Evolutionary conservation across 2,888 invertebrate genomes (phyloP).

Genomic region (Andricus curvator): DNA sequence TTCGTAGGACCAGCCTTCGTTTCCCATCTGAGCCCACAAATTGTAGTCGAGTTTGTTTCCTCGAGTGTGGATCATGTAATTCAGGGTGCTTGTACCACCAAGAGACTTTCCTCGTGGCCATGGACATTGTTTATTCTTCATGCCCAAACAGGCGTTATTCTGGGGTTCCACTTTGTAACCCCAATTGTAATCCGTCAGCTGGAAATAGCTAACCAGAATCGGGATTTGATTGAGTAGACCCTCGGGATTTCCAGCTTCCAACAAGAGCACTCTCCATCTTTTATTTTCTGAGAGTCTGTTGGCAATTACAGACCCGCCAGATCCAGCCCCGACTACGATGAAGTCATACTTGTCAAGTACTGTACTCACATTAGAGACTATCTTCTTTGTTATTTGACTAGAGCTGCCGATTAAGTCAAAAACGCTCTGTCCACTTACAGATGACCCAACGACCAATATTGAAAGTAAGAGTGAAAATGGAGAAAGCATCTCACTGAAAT

Average conservation of each 20-base stretch:
- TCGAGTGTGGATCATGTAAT: constrained; percentile 73
- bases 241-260: constrained; percentile 83
- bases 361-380: constrained; percentile 65
- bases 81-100: constrained; percentile 72
- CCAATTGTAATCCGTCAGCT: constrained; percentile 85
- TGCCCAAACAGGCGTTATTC: constrained; percentile 82
- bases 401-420: constrained; percentile 64
- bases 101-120: constrained; percentile 81
- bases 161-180: constrained; percentile 85
- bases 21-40: constrained; percentile 64
- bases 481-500: constrained; percentile 49
- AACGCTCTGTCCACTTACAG: constrained; percentile 50
- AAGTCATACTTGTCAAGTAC: constrained; percentile 81
- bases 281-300: constrained; percentile 84
- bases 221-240: constrained; percentile 82
- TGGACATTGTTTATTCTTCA: constrained; percentile 86
- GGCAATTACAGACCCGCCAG: constrained; percentile 86
- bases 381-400: constrained; percentile 56
- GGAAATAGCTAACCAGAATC: constrained; percentile 80
- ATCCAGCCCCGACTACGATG: constrained; percentile 85
- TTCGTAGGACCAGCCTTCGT: constrained; percentile 66
- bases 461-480: constrained; percentile 31
- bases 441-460: constrained; percentile 26
- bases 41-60: constrained; percentile 67
- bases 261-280: constrained; percentile 82